Base-by-base conservation (phyloP, 2,888 invertebrate species). In the Pyrocoelia pectoralis region DNA sequence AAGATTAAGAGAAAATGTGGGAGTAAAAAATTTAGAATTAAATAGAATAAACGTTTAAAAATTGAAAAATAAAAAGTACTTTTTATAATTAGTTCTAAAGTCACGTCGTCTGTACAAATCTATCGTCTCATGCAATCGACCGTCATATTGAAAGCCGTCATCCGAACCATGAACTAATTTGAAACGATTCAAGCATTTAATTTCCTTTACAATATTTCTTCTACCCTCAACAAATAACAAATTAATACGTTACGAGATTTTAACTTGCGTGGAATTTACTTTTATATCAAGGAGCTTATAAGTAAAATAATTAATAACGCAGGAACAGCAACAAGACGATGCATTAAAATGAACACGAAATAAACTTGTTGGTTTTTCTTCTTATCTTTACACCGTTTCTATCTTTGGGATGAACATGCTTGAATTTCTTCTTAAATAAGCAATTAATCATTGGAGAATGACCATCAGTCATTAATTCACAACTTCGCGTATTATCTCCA, bases 391-490 rank as follows among this genome's bases (percentile, higher is more conserved):
- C 57, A 67, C 61, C 61, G 29, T 58, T 65, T 61, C 63, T 63
- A 68, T 68, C 65, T 68, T 56, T 61, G 59, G 48, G 29, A 17
- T 52, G 59, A 60, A 56, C 64, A 66, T 61, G 66, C 56, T 58
- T 57, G 66, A 62, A 66, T 69, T 68, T 68, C 68, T 65, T 68
- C 66, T 60, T 56, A 68, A 66, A 67, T 67, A 70, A 70, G 66
- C 67, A 70, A 70, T 70, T 70, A 70, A 70, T 68, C 68, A 67
- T 54, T 56, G 58, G 17, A 61, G 57, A 61, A 59, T 61, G 67
- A 68, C 57, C 66, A 70, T 70, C 68, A 68, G 61, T 70, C 68
- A 68, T 66, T 50, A 69, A 69, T 68, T 68, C 61, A 62, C 67
- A 62, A 61, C 61, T 65, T 61, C 61, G 40, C 51, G 33, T n/a